A percentile compares a stretch with the other conserved stretches of the same genome.
Evolutionary conservation across 2,113 vertebrate species (phyloP).

Genomic region (Rana temporaria): DNA sequence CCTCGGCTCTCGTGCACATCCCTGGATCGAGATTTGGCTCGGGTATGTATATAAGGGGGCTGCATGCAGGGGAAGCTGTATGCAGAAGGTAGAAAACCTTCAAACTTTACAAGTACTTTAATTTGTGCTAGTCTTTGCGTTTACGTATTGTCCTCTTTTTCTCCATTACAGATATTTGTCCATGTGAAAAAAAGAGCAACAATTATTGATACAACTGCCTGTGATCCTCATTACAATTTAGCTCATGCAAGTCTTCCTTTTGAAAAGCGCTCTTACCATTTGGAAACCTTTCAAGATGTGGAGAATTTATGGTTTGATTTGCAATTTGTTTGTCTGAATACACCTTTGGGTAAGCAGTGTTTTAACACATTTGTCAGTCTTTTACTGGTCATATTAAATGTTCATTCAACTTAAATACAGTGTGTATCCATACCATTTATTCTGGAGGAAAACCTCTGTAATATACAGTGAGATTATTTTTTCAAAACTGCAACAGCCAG

Average conservation of each 20-base stretch:
- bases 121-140: too few species aligned
- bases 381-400: not conserved
- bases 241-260: constrained; percentile 83
- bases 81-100: too few species aligned
- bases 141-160: too few species aligned
- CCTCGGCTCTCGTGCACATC: too few species aligned
- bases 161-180: constrained; percentile 79
- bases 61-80: too few species aligned
- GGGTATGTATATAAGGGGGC: too few species aligned
- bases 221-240: constrained; percentile 94
- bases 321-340: constrained; percentile 95
- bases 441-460: not conserved
- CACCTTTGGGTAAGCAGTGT: constrained; percentile 82
- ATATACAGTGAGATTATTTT: too few species aligned
- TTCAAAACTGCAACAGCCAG: too few species aligned
- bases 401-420: not conserved
- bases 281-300: constrained; percentile 81
- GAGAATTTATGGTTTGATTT: constrained; percentile 96
- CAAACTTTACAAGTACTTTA: too few species aligned
- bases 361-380: not conserved
- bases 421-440: not conserved
- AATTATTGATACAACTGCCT: constrained; percentile 88
- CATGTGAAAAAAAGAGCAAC: constrained; percentile 83
- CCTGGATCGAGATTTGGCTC: too few species aligned
- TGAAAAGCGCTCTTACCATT: constrained; percentile 79